These are phyloP conservation scores for Aethes cnicana DNA, from an alignment of 2,888 invertebrate species.

Conservation along the genomic window DNA sequence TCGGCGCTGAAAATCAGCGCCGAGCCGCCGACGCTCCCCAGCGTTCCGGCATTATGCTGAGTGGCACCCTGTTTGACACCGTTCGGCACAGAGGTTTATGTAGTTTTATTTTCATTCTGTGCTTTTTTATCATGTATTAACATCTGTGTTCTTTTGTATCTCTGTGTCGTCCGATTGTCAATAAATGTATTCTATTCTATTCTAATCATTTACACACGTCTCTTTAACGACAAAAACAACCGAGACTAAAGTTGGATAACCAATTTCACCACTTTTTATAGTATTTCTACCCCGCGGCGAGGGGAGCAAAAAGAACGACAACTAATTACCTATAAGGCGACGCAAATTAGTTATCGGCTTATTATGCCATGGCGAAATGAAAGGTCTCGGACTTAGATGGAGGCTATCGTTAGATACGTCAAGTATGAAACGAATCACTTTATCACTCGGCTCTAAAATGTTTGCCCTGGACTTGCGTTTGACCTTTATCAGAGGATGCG, in stretches of 20 bases:
- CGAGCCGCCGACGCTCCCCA: no score
- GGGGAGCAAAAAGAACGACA: slow-evolving; percentile 2
- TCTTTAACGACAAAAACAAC: background rate
- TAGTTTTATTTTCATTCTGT: no score
- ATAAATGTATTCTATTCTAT: background rate
- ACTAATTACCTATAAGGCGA: slow-evolving; percentile 24
- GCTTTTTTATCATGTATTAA: no score
- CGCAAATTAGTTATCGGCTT: slow-evolving; percentile 28
- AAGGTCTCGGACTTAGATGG: slow-evolving; percentile 27
- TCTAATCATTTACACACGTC: background rate
- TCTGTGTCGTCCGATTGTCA: no score
- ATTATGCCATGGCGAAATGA: slow-evolving; percentile 27
- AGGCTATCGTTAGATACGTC: slow-evolving; percentile 6
- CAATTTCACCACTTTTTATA: slow-evolving; percentile 1
- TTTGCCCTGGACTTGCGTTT: no score
- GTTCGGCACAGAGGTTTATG: no score
- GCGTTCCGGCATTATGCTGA: no score
- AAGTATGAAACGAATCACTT: background rate
- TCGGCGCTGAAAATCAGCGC: no score
- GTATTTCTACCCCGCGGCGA: slow-evolving; percentile 4
- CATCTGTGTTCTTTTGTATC: no score
- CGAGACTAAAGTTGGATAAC: slow-evolving; percentile 4
- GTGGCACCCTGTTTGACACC: no score
- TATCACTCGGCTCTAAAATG: no score
- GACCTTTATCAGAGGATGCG: no score